Evolutionary conservation across 2,888 invertebrate species (phyloP).

Genomic region (Ommatoiulus sabulosus): DNA sequence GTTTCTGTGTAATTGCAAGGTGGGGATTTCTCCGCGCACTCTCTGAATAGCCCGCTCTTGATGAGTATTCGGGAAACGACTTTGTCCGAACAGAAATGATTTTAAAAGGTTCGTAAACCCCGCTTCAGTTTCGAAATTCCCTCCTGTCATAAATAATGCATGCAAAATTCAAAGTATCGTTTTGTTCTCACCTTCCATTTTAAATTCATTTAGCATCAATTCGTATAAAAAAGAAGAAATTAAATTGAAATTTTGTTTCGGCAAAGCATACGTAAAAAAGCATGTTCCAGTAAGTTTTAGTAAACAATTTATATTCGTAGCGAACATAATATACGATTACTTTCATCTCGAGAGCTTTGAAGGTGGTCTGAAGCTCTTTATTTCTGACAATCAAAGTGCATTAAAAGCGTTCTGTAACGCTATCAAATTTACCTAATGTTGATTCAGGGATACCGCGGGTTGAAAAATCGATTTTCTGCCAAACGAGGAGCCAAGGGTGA

Average conservation of each 20-base stretch:
- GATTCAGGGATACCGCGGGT: neutral
- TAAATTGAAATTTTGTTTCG: too few relatives aligned
- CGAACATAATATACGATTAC: neutral
- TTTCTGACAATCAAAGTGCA: neutral
- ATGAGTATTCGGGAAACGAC: neutral
- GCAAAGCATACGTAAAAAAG: too few relatives aligned
- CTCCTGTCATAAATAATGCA: neutral
- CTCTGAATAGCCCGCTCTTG: neutral
- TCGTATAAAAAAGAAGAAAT: too few relatives aligned
- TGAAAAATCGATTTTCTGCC: constrained; percentile 2
- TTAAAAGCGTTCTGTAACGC: neutral
- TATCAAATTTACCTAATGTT: neutral
- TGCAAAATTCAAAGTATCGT: neutral
- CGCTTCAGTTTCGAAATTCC: too few relatives aligned
- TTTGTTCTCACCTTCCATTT: too few relatives aligned
- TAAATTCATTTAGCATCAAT: too few relatives aligned
- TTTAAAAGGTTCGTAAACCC: neutral
- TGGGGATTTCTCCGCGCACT: neutral
- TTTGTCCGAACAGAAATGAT: neutral
- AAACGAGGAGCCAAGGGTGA: neutral
- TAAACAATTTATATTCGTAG: neutral
- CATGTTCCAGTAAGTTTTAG: neutral
- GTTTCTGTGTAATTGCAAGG: neutral
- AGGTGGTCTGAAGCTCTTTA: neutral
- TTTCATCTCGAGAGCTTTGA: too few relatives aligned